phyloP scores from a whole-genome alignment of 92 coral and sea anemone species.

The Parazoanthus darwini region DNA sequence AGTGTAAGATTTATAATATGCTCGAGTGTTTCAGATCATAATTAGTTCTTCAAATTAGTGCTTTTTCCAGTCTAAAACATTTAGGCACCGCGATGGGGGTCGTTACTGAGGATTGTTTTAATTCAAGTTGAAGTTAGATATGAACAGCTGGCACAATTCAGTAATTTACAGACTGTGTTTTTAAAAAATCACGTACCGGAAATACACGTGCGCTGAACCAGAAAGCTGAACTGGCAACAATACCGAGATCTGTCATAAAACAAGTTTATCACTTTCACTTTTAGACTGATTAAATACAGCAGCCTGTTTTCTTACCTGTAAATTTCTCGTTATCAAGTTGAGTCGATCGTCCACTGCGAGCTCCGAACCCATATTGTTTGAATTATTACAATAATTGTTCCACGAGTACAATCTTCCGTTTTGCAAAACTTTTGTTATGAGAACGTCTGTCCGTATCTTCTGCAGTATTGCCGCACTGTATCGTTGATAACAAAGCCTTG shows the following conservation, averaged over 20 bases:
- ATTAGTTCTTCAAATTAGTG: too few relatives aligned
- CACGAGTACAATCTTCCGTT: constrained; percentile 9
- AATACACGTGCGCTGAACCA: constrained; percentile 17
- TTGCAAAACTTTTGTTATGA: background rate
- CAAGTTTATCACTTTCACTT: background rate
- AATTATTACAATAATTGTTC: background rate
- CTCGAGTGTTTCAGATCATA: too few relatives aligned
- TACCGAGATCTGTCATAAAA: background rate
- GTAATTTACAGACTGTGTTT: too few relatives aligned
- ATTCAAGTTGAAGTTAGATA: too few relatives aligned
- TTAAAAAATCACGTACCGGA: background rate
- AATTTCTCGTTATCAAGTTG: constrained; percentile 82
- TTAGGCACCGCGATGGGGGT: too few relatives aligned
- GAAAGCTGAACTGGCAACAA: background rate
- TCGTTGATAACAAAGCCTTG: constrained; percentile 20
- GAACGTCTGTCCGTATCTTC: background rate
- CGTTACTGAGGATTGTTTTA: too few relatives aligned
- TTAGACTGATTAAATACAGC: background rate
- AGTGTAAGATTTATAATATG: too few relatives aligned
- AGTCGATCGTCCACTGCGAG: constrained; percentile 69
- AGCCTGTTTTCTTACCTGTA: constrained; percentile 65
- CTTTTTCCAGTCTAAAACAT: too few relatives aligned
- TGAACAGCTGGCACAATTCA: too few relatives aligned
- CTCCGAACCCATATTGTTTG: constrained; percentile 10
- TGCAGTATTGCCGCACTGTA: constrained; percentile 11